Evolutionary conservation across 2,113 vertebrate species (phyloP).

Genomic region (Myxocyprinus asiaticus): DNA sequence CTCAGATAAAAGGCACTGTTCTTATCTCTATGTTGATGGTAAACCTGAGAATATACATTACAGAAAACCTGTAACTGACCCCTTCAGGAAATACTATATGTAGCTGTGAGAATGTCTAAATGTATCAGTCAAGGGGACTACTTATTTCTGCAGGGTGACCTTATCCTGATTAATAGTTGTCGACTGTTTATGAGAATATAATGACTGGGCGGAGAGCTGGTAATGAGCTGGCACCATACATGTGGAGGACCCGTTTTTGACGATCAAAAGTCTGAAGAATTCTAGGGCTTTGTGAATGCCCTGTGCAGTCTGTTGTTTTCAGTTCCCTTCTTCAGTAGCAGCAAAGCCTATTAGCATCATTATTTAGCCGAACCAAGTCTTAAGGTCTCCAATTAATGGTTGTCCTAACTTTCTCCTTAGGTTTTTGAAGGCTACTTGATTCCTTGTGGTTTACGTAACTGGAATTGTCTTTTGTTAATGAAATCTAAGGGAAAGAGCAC

Average conservation of each 20-base stretch:
- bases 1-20: background rate
- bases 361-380: conserved; percentile 12
- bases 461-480: background rate
- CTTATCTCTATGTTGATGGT: background rate
- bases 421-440: conserved; percentile 9
- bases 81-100: background rate
- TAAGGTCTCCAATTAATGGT: conserved; percentile 42
- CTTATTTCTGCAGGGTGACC: conserved; percentile 34
- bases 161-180: conserved; percentile 28
- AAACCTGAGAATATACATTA: conserved; percentile 3
- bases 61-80: background rate
- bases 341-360: conserved; percentile 41
- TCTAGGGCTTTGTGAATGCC: conserved; percentile 23
- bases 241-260: conserved; percentile 33
- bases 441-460: conserved; percentile 10
- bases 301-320: conserved; percentile 25
- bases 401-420: conserved; percentile 39
- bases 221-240: conserved; percentile 1
- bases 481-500: conserved; percentile 27
- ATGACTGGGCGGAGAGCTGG: conserved; percentile 23
- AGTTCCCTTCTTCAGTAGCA: conserved; percentile 12
- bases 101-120: background rate
- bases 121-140: background rate
- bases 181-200: conserved; percentile 33
- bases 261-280: conserved; percentile 19